Conservation (phyloP, 2,797 vertebrate genomes). For the Acanthopagrus latus region DNA sequence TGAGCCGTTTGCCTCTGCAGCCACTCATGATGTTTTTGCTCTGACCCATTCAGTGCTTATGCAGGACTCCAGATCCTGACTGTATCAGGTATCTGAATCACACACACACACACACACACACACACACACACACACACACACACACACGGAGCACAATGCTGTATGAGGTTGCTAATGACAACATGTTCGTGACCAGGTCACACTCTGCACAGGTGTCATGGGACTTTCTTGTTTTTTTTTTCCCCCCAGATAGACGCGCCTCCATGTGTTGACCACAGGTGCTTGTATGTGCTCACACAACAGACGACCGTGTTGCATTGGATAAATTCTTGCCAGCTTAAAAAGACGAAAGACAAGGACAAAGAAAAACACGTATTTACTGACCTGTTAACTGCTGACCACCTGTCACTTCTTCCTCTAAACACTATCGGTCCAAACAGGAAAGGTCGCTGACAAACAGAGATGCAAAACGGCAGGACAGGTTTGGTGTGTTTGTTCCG, state of each 20-base stretch:
- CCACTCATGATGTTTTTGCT: constrained; percentile 11
- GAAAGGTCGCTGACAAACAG: constrained; percentile 32
- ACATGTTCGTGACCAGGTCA: constrained; percentile 51
- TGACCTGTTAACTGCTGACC: neutral
- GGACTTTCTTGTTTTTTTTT: neutral
- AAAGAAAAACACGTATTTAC: neutral
- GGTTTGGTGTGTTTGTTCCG: constrained; percentile 1
- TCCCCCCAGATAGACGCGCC: neutral
- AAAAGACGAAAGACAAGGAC: neutral
- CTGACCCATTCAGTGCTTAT: neutral
- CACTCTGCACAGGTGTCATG: constrained; percentile 41
- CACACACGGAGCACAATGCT: neutral
- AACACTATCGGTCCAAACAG: constrained; percentile 47
- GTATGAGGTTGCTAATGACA: constrained; percentile 65
- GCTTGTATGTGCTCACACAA: constrained; percentile 17
- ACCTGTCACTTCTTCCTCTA: neutral
- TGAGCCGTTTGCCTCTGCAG: constrained; percentile 16
- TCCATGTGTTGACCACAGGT: constrained; percentile 10
- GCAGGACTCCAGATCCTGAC: constrained; percentile 8
- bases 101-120: constrained; percentile 10
- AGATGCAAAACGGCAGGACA: constrained; percentile 18
- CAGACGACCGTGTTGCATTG: neutral
- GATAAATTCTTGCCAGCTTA: too few relatives aligned
- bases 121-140: constrained; percentile 8
- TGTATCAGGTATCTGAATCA: constrained; percentile 29